Percentiles rank a stretch among this genome's conserved stretches.
Conservation (phyloP, 2,797 vertebrate genomes). For the Malurus splendens region DNA sequence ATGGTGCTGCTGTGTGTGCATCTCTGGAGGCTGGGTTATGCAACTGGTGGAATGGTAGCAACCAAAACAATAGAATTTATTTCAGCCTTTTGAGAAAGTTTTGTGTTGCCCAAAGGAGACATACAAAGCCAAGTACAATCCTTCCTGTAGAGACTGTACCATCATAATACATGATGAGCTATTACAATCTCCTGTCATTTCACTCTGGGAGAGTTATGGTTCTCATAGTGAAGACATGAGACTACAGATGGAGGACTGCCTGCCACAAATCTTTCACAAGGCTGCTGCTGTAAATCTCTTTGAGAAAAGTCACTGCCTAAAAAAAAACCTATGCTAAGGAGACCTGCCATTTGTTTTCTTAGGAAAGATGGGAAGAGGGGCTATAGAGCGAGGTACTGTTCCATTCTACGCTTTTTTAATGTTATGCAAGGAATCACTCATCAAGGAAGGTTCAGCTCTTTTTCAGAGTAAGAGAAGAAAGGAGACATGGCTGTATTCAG, state of each 20-base stretch:
- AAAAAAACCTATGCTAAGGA: constrained; percentile 20
- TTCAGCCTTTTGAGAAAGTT: constrained; percentile 17
- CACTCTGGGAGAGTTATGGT: constrained; percentile 57
- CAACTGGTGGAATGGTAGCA: neutral
- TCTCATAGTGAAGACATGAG: constrained; percentile 46
- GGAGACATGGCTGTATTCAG: neutral
- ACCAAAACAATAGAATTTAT: neutral
- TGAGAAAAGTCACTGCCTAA: constrained; percentile 53
- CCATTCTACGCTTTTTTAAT: constrained; percentile 29
- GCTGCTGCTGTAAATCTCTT: constrained; percentile 66
- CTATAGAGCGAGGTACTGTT: neutral
- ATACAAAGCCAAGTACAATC: constrained; percentile 33
- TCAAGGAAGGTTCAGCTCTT: neutral
- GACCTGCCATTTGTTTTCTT: constrained; percentile 62
- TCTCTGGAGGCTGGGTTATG: neutral
- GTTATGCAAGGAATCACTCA: constrained; percentile 21
- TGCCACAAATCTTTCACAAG: constrained; percentile 69
- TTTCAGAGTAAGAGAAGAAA: neutral
- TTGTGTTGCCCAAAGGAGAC: constrained; percentile 38
- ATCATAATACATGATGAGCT: constrained; percentile 69
- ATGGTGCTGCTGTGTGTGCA: neutral
- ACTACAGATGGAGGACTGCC: constrained; percentile 60
- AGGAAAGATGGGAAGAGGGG: constrained; percentile 9
- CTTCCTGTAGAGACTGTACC: constrained; percentile 50
- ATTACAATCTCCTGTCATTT: constrained; percentile 64